Percentiles rank a stretch among this genome's conserved stretches.
Conservation (phyloP, 2,113 vertebrate species). For the Protobothrops flavoviridis region DNA sequence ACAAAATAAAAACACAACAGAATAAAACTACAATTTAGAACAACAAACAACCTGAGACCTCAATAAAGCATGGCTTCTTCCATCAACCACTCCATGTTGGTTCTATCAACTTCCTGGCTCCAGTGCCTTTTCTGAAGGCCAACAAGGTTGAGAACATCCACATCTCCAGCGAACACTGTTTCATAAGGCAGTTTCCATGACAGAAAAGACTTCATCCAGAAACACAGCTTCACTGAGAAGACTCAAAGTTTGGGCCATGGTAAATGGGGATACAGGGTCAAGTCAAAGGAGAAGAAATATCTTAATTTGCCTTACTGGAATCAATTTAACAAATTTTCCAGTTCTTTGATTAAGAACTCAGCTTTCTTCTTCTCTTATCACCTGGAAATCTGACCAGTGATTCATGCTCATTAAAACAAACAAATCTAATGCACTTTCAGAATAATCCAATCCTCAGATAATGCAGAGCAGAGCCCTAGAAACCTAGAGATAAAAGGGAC, state of each 20-base stretch:
- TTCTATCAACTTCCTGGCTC: not conserved
- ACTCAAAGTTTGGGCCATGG: not conserved
- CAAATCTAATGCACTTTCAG: not conserved
- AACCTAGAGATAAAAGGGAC: not conserved
- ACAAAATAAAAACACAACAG: not conserved
- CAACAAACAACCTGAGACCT: not conserved
- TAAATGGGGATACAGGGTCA: not conserved
- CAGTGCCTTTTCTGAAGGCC: not conserved
- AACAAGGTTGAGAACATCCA: not conserved
- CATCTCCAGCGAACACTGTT: not conserved
- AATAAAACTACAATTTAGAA: not conserved
- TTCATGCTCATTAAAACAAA: not conserved
- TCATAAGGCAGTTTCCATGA: not conserved
- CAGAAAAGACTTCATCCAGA: not conserved
- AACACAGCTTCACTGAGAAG: not conserved
- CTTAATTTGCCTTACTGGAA: not conserved
- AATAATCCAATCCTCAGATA: not conserved
- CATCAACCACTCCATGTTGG: not conserved
- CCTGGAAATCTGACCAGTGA: not conserved
- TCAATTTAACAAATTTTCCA: not conserved
- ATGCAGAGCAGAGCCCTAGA: not conserved
- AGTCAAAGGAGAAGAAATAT: not conserved
- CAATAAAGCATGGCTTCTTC: not conserved
- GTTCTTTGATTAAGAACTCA: not conserved
- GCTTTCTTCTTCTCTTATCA: not conserved